Percentiles rank a stretch among this genome's conserved stretches.
Conservation (phyloP, 2,888 invertebrate species). For the Bombylius major region DNA sequence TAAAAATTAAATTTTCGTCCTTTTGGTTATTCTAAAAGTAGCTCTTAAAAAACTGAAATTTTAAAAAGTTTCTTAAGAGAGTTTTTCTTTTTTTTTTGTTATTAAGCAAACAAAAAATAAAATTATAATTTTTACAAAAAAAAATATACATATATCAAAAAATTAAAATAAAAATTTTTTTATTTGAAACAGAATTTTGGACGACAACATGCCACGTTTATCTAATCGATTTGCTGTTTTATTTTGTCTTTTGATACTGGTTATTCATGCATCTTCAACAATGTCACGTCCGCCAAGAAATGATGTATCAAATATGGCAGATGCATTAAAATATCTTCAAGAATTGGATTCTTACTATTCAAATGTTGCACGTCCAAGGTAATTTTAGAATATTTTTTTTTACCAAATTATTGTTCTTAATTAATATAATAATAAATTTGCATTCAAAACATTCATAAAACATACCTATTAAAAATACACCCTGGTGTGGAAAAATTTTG, state of each 20-base stretch:
- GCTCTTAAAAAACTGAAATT: too few relatives aligned
- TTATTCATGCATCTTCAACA: conserved; percentile 20
- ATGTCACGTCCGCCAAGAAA: conserved; percentile 35
- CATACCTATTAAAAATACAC: too few relatives aligned
- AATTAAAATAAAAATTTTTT: not conserved
- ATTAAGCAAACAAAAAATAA: too few relatives aligned
- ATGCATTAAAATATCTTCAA: conserved; percentile 52
- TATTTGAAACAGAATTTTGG: not conserved
- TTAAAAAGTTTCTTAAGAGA: too few relatives aligned
- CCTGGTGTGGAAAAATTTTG: too few relatives aligned
- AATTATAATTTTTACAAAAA: not conserved
- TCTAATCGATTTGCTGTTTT: conserved; percentile 12
- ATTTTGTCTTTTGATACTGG: conserved; percentile 15
- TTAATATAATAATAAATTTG: too few relatives aligned
- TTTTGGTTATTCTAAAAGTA: too few relatives aligned
- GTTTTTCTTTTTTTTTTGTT: not conserved
- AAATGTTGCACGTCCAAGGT: conserved; percentile 55
- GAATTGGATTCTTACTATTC: conserved; percentile 54
- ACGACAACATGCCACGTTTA: conserved; percentile 1
- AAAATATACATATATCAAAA: not conserved
- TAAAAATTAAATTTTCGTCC: too few relatives aligned
- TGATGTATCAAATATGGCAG: conserved; percentile 48
- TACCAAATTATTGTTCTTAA: too few relatives aligned
- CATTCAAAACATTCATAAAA: too few relatives aligned
- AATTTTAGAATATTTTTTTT: conserved; percentile 9